Percentiles rank a stretch among this genome's conserved stretches.
phyloP scores from a whole-genome alignment of 2,113 vertebrate species.

The Arizona elegans region DNA sequence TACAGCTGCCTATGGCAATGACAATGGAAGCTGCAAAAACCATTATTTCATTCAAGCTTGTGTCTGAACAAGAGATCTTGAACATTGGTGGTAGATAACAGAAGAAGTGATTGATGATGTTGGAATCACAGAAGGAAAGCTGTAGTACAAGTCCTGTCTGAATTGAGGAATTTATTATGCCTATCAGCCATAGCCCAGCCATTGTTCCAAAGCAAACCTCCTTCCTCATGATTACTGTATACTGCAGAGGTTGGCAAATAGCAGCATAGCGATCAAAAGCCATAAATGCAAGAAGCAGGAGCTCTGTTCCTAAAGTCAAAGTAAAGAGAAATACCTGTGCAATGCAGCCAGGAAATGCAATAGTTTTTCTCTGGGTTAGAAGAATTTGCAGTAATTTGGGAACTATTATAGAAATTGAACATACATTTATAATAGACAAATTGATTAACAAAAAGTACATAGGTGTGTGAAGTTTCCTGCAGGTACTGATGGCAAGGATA shows the following conservation, averaged over 20 bases:
- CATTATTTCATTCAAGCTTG: conserved; percentile 35
- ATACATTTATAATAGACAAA: conserved; percentile 24
- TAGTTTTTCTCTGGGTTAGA: conserved; percentile 23
- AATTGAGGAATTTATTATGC: conserved; percentile 31
- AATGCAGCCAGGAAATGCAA: conserved; percentile 33
- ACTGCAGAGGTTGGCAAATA: conserved; percentile 48
- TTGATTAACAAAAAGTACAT: conserved; percentile 25
- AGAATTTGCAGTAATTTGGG: conserved; percentile 53
- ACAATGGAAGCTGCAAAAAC: conserved; percentile 47
- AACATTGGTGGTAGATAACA: conserved; percentile 58
- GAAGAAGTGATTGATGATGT: conserved; percentile 57
- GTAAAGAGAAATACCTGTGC: conserved; percentile 49
- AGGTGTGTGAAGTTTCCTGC: conserved; percentile 15
- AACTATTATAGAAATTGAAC: conserved; percentile 44
- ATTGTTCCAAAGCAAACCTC: conserved; percentile 24
- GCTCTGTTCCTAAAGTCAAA: conserved; percentile 38
- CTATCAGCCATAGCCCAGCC: conserved; percentile 19
- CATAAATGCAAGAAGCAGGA: conserved; percentile 49
- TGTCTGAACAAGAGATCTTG: conserved; percentile 46
- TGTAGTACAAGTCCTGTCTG: conserved; percentile 44
- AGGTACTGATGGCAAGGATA: background rate
- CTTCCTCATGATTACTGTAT: conserved; percentile 45
- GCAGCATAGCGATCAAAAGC: conserved; percentile 50
- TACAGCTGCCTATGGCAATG: conserved; percentile 47
- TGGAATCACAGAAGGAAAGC: conserved; percentile 49